These are phyloP conservation scores for Falco columbarius DNA, from an alignment of 2,797 vertebrate species.

Conservation along the genomic window DNA sequence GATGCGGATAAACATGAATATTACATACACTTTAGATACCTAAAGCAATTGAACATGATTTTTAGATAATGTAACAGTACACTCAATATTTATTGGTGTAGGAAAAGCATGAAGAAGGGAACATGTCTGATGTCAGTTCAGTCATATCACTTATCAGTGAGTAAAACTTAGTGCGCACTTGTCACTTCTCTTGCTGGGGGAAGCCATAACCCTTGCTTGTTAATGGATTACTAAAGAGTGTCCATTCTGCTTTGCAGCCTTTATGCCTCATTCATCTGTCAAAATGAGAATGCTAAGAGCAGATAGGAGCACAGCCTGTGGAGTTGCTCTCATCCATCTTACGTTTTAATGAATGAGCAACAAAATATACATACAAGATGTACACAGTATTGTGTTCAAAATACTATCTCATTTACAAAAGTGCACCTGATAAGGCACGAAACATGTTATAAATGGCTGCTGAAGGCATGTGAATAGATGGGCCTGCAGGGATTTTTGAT, in stretches of 20 bases:
- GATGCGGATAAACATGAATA: background rate
- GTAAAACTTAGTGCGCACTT: slow-evolving; percentile 24
- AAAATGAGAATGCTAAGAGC: background rate
- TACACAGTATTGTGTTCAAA: background rate
- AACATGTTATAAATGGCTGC: background rate
- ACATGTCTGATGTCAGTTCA: background rate
- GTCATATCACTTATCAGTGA: background rate
- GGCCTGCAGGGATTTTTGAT: background rate
- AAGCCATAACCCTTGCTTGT: slow-evolving; percentile 14
- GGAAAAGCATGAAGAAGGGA: background rate
- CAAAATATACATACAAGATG: background rate
- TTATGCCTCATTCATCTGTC: background rate
- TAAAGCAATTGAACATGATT: background rate
- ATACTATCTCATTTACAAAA: background rate
- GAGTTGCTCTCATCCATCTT: background rate
- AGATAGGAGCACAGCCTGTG: background rate
- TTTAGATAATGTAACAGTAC: slow-evolving; percentile 8
- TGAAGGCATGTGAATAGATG: background rate
- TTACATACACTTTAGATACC: background rate
- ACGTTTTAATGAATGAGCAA: background rate
- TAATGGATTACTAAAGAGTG: background rate
- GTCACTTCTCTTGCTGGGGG: slow-evolving; percentile 21
- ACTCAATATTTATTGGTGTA: background rate
- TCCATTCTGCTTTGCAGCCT: background rate
- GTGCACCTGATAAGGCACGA: background rate